Conservation (phyloP, 2,113 vertebrate genomes). For the Callospermophilus lateralis region DNA sequence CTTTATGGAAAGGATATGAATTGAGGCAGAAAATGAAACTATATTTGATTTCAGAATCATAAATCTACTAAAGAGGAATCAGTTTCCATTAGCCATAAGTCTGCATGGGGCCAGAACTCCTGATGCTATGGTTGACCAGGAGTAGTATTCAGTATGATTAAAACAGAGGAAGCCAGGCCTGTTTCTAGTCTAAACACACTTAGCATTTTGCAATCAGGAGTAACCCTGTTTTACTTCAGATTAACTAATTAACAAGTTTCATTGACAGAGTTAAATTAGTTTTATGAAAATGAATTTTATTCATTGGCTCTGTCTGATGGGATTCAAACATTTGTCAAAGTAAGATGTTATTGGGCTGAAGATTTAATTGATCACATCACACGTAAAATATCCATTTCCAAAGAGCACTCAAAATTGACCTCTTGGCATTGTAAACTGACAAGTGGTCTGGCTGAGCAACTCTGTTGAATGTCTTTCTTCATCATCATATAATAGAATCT, state of each 20-base stretch:
- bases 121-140: background rate
- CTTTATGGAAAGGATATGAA: background rate
- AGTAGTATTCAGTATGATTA: background rate
- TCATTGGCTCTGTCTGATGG: background rate
- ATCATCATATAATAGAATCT: slow-evolving; percentile 19
- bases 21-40: background rate
- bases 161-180: background rate
- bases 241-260: slow-evolving; percentile 8
- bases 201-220: background rate
- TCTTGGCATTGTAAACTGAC: background rate
- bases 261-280: slow-evolving; percentile 30
- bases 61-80: background rate
- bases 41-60: slow-evolving; percentile 55
- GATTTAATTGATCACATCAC: background rate
- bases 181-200: background rate
- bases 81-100: background rate
- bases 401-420: slow-evolving; percentile 39
- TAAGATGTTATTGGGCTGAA: background rate
- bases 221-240: slow-evolving; percentile 26
- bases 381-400: slow-evolving; percentile 30
- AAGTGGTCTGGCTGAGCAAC: background rate
- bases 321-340: background rate
- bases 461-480: slow-evolving; percentile 43
- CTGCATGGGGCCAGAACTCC: background rate
- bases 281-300: slow-evolving; percentile 49